Evolutionary conservation across 2,113 vertebrate species (phyloP).

Genomic region (Brevimyrus niger): DNA sequence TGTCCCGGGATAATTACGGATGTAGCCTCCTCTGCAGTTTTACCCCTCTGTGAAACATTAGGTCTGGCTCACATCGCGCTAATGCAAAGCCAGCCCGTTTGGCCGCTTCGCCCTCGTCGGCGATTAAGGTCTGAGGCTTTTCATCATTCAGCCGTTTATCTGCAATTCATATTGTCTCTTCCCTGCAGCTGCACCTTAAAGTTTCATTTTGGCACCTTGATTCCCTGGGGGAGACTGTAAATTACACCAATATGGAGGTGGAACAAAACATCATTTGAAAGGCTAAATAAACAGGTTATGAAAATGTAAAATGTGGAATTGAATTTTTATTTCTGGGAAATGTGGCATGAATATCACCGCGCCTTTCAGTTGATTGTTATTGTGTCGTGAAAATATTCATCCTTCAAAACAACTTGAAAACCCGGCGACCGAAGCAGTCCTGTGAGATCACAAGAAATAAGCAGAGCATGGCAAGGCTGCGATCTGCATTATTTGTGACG

Average conservation of each 20-base stretch:
- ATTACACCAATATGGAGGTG: constrained; percentile 52
- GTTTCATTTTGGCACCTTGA: constrained; percentile 33
- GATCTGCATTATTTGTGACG: background rate
- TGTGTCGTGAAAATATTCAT: constrained; percentile 27
- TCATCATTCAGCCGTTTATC: constrained; percentile 52
- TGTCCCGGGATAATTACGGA: constrained; percentile 49
- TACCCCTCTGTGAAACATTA: constrained; percentile 24
- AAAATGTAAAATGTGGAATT: constrained; percentile 43
- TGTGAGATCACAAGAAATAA: constrained; percentile 28
- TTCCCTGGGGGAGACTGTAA: constrained; percentile 41
- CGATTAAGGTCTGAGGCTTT: constrained; percentile 40
- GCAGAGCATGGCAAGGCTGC: constrained; percentile 7
- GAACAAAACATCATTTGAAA: constrained; percentile 44
- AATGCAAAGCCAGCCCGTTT: constrained; percentile 2
- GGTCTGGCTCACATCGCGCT: background rate
- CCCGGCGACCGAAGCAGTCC: constrained; percentile 28
- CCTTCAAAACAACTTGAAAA: constrained; percentile 39
- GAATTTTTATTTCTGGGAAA: constrained; percentile 47
- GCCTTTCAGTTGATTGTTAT: constrained; percentile 20
- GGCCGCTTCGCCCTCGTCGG: constrained; percentile 10
- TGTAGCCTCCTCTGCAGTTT: constrained; percentile 40
- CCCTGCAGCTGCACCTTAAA: constrained; percentile 31
- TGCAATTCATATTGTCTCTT: constrained; percentile 45
- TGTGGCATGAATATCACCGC: constrained; percentile 47
- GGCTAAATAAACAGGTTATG: constrained; percentile 49